Base-by-base conservation (phyloP, 37 sponge, comb jelly and placozoan genomes). In the Beroe ovata region DNA sequence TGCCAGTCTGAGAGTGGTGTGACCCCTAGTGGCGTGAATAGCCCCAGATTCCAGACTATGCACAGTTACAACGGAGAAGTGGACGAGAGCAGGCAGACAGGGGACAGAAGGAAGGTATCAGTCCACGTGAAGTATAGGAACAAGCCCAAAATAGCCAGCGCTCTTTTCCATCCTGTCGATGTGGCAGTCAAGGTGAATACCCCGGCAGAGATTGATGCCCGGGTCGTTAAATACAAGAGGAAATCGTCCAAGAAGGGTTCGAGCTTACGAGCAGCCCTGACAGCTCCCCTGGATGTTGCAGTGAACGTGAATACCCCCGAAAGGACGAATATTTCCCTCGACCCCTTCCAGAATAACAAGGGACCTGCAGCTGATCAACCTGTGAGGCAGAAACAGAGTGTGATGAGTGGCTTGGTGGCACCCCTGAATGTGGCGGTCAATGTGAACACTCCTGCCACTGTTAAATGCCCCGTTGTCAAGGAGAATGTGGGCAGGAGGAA, bases 181-280 rank as follows among this genome's bases (percentile, higher is more conserved):
- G 84, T 77, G 33, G 84, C 84, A n/a, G 84, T 77, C 28, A 77
- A 77, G 47, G 47, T 77, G 19, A 77, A 77, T 36, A 36, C 84
- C 16, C 84, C 84, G 8, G 84, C 41, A 32, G 22, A 33, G 8
- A 36, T 77, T 0, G 84, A 77, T 4, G 47, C 84, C 25, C 39
- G 38, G 23, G 8, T 77, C n/a, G 84, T 77, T 26, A 77, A 42
- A 20, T 19, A 77, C 36, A 77, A 77, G 84, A 36, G 25, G 21
- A 42, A 42, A 29, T 22, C 41, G 0, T 21, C 84, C 28, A 77
- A 77, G 54, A 77, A 77, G 23, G 84, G 54, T 0, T 38, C 54
- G 26, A 39, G 33, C 18, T 35, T 77, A n/a, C 39, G 42, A n/a
- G 41, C 42, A 11, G 84, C 84, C 28, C 28, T 77, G 0, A 54